phyloP scores from a whole-genome alignment of 2,113 vertebrate genomes.

The Barbus barbus region DNA sequence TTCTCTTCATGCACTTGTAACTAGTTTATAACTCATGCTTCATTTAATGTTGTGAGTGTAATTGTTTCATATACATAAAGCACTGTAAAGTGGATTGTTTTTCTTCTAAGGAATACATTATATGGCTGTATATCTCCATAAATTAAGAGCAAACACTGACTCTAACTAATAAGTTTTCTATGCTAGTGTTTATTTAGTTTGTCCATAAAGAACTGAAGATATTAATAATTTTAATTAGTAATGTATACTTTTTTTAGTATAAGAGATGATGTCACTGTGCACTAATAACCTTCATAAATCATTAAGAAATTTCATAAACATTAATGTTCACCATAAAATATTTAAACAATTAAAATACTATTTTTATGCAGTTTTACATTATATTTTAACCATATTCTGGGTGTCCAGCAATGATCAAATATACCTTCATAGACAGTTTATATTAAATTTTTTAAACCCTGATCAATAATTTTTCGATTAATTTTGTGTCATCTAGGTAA shows the following conservation, averaged over 20 bases:
- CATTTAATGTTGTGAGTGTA: neutral
- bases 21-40: neutral
- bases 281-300: neutral
- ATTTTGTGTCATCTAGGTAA: slow-evolving; percentile 76
- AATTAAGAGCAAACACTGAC: neutral
- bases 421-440: neutral
- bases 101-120: neutral
- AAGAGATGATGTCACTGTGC: neutral
- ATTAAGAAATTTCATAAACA: neutral
- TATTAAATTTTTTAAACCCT: too few species aligned
- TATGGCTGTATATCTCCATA: neutral
- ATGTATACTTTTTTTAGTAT: neutral
- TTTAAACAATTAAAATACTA: neutral
- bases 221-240: neutral
- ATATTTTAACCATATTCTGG: neutral
- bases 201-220: neutral
- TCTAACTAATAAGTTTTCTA: neutral
- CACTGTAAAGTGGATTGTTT: neutral
- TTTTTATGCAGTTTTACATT: neutral
- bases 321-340: neutral
- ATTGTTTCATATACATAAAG: neutral
- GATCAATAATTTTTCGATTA: neutral
- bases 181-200: neutral
- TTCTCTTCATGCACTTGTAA: neutral
- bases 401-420: neutral